Evolutionary conservation across 2,113 vertebrate species (phyloP), one percentile per base, ranked within the genome.

Genomic region (Arenaria interpres): DNA sequence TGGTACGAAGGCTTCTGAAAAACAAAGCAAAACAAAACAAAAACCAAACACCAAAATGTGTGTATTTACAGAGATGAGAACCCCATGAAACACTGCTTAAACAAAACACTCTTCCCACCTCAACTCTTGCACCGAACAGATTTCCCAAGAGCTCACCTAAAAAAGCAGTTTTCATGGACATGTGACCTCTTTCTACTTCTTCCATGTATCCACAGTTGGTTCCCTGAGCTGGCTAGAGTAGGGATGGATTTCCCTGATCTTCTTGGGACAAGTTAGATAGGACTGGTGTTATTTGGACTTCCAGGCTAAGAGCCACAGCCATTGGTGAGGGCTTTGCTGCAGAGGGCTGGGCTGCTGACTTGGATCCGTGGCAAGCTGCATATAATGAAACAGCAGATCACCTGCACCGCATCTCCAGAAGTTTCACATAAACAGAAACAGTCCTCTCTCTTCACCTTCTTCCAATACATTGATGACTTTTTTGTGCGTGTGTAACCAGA

Each of bases 401-500:
- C n/a, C 60, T 88, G 32, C n/a, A 60, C 2, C 14, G 18, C 0
- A 0, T 51, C 66, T 92, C 74, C 51, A 94, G 71, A 85, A 82
- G 12, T 51, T 93, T 60, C 76, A 22, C 32, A 62, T 66, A 69
- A 89, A 73, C 24, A 93, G 82, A 66, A 95, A 37, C 5, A 46
- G 3, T 21, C 25, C 69, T 74, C 8, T 63, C 25, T 73, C 33
- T 66, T 85, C 0, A 0, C 33, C 50, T 90, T 93, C 64, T 86
- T 94, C 72, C 93, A 90, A 81, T 56, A 28, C 32, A 89, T 93
- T 83, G 75, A 80, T 89, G 76, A 56, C 64, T 95, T 86, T 93
- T 95, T 64, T 92, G 79, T 56, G 39, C 85, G 20, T 0, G 0
- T 41, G 82, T 90, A 93, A 96, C 64, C n/a, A 86, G 80, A 95